Conservation (phyloP, 2,113 vertebrate genomes). For the Hemichromis elongatus region DNA sequence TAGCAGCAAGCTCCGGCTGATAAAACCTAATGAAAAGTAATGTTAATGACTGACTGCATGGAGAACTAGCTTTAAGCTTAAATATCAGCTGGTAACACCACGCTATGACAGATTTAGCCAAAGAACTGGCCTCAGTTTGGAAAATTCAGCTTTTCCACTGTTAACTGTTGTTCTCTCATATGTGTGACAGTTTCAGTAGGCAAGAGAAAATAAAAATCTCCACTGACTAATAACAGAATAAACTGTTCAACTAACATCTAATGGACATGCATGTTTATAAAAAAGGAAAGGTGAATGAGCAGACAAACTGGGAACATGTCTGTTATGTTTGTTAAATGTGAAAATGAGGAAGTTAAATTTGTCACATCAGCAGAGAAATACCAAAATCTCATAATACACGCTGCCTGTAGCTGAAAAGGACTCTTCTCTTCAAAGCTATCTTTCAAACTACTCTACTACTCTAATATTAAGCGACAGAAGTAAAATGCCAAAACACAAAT, state of each 20-base stretch:
- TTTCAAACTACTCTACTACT: neutral
- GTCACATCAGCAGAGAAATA: constrained; percentile 36
- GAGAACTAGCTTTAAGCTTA: neutral
- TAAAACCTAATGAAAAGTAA: neutral
- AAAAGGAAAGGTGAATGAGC: neutral
- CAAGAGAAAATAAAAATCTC: neutral
- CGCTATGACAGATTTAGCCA: neutral
- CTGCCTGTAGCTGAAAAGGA: neutral
- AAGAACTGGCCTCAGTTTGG: neutral
- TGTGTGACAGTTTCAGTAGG: neutral
- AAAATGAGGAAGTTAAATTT: constrained; percentile 44
- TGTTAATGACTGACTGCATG: neutral
- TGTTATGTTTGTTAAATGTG: neutral
- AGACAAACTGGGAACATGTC: neutral
- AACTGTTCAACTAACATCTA: neutral
- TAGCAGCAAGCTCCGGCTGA: neutral
- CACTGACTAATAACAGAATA: neutral
- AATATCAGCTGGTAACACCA: neutral
- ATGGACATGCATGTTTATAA: neutral
- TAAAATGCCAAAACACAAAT: neutral
- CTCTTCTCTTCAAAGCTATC: neutral
- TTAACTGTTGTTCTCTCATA: neutral
- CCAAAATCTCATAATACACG: neutral
- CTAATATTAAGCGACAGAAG: neutral
- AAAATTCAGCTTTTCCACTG: neutral